Evolutionary conservation across 2,888 invertebrate species (phyloP), one percentile per base, ranked within the genome.

Genomic region (Spodoptera picta): DNA sequence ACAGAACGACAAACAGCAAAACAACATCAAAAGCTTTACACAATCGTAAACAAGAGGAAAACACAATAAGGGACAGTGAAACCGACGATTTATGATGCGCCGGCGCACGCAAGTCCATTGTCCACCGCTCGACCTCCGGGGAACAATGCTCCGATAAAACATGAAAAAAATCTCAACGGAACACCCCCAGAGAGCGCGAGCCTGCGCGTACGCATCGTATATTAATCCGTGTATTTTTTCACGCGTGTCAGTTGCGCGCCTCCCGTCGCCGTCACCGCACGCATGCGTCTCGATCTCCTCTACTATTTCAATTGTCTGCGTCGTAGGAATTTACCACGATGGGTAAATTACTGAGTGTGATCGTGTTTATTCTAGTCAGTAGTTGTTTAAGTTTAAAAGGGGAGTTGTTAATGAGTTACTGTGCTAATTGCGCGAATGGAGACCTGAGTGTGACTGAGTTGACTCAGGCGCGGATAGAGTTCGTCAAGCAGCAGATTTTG

Each of bases 401-500:
- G n/a, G 82, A 83, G 71, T 83, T 84, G 83, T 79, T 89, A 61
- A 90, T 89, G 19, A 88, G 88, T 67, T 36, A 36, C 9, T 93
- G 94, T 80, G 88, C 91, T 5, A 91, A 90, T 53, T 92, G 93
- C 85, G 92, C 88, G 24, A 90, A 87, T 47, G 90, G 90, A 6
- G 96, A 96, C 43, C 73, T 92, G 24, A 88, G 85, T 63, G 89
- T 87, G 51, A 94, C 95, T 48, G 95, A 96, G 77, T 88, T 97
- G 57, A 97, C 96, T 0, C 96, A 96, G 43, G 94, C 97, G 44
- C 93, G 98, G 70, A 96, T 98, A 69, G 97, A 98, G 88, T 97
- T 97, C 80, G 97, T 98, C 52, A 98, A 98, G 89, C 96, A 97
- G 86, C 97, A 98, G 92, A 98, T 98, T 41, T 87, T 98, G 80